Evolutionary conservation across 2,797 vertebrate species (phyloP), one percentile per base, ranked within the genome.

Genomic region (Spinibarbus caldwelli): DNA sequence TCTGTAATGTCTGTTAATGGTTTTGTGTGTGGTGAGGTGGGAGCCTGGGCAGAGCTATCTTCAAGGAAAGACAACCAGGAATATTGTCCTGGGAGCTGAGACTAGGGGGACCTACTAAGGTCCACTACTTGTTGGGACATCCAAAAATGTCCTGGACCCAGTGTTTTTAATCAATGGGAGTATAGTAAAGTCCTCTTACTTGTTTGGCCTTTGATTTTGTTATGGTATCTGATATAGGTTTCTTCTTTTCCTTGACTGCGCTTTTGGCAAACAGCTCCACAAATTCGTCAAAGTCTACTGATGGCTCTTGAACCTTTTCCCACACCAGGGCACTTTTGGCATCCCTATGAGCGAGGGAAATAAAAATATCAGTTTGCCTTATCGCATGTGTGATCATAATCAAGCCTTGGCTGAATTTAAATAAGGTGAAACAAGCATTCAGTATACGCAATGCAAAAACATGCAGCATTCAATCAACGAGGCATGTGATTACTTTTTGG

Each of bases 151-250:
- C n/a, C 12, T 29, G 57, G 5, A 29, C n/a, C 38, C 23, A 71
- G 29, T 54, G 73, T 36, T 54, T 36, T 36, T 1, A 76, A 54
- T 75, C 19, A 79, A 15, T 29, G 11, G 23, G 41, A 11, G 11
- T 66, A 45, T 64, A 67, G 11, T 36, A 5, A 49, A 31, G 6
- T 82, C 57, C 19, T 45, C 66, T 94, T 89, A 99, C 98, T 95
- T 99, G 97, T 89, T 98, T 99, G 84, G 96, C 94, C 92, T 99
- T 99, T 2, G 97, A 97, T 93, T 99, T 99, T 91, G 96, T 96
- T 92, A 99, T 99, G 89, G 98, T 99, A 89, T 99, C 98, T 64
- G 97, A 98, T 93, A 99, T 97, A 1, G 98, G 98, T 90, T 99
- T 99, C 93, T 99, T 99, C 93, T 97, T 97, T 91, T 98, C 97